Evolutionary conservation across 2,888 invertebrate genomes (phyloP).

Genomic region (Lymantria monacha): DNA sequence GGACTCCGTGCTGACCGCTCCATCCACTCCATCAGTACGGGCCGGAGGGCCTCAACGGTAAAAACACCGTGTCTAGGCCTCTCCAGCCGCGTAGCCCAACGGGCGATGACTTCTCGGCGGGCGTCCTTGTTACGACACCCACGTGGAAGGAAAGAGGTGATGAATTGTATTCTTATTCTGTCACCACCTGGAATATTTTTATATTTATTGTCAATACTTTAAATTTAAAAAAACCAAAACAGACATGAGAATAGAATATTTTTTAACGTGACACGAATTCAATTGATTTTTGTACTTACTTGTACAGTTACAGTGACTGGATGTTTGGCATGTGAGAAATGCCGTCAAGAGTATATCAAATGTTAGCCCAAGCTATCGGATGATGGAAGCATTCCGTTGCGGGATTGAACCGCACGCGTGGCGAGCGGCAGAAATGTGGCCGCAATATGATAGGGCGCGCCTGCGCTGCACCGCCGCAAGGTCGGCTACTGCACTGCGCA

Average conservation of each 20-base stretch:
- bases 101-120: no score
- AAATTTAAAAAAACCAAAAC: no score
- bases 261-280: conserved; percentile 33
- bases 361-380: conserved; percentile 66
- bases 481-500: conserved; percentile 78
- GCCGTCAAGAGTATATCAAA: conserved; percentile 67
- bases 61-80: no score
- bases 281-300: conserved; percentile 43
- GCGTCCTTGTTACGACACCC: no score
- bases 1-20: no score
- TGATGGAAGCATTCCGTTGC: conserved; percentile 74
- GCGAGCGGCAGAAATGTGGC: conserved; percentile 72
- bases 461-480: conserved; percentile 56
- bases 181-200: no score
- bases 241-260: conserved; percentile 23
- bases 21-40: no score
- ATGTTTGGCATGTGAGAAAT: conserved; percentile 59
- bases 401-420: conserved; percentile 72
- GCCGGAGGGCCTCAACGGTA: no score
- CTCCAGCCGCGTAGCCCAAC: no score
- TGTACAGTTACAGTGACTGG: conserved; percentile 57
- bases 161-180: no score
- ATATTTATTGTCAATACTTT: no score
- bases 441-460: conserved; percentile 61
- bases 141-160: no score